Conservation (phyloP, 2,888 invertebrate genomes). For the Synanthedon myopaeformis region DNA sequence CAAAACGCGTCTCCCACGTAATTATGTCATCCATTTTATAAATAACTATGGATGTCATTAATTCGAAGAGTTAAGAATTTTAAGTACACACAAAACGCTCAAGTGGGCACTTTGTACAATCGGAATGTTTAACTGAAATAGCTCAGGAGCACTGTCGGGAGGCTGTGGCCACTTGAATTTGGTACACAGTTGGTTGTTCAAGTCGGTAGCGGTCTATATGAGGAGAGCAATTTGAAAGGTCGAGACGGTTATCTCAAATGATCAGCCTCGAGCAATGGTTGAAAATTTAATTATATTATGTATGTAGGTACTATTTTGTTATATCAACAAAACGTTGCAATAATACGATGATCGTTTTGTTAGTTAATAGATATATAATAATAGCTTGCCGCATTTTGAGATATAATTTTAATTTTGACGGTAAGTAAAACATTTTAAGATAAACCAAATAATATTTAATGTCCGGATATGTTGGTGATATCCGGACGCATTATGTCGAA, state of each 20-base stretch:
- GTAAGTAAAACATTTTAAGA: too few species aligned
- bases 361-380: too few species aligned
- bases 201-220: conserved; percentile 14
- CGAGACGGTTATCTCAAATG: conserved; percentile 15
- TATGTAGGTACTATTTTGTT: not conserved
- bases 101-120: conserved; percentile 30
- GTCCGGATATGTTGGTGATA: too few species aligned
- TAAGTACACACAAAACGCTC: conserved; percentile 29
- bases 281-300: not conserved
- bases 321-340: too few species aligned
- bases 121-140: conserved; percentile 42
- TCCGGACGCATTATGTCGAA: too few species aligned
- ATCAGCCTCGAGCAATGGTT: conserved; percentile 4
- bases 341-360: too few species aligned
- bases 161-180: conserved; percentile 28
- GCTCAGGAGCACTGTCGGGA: conserved; percentile 11
- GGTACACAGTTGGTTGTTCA: conserved; percentile 14
- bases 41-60: conserved; percentile 27
- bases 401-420: too few species aligned
- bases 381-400: too few species aligned
- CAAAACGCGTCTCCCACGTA: conserved; percentile 3
- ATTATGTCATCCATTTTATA: conserved; percentile 39
- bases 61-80: conserved; percentile 20
- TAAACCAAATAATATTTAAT: too few species aligned
- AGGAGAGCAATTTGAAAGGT: conserved; percentile 21